phyloP scores from a whole-genome alignment of 2,888 invertebrate species.

The Drosophila robusta region DNA sequence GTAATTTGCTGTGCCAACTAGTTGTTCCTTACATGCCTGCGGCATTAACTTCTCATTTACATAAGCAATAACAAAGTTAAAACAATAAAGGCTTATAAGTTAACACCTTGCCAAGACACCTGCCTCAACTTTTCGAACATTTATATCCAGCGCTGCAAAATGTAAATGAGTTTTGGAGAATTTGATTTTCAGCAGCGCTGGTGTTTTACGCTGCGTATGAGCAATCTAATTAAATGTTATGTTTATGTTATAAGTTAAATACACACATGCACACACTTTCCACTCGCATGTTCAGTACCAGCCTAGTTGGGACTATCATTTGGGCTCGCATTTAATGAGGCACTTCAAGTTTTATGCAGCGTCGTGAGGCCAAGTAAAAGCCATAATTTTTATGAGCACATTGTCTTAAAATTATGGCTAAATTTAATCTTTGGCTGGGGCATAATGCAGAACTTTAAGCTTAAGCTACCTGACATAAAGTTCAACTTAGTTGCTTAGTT shows the following conservation, averaged over 20 bases:
- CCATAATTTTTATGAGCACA: conserved; percentile 61
- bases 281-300: conserved; percentile 28
- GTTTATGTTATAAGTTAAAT: conserved; percentile 50
- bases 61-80: conserved; percentile 62
- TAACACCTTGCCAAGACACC: conserved; percentile 50
- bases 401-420: conserved; percentile 50
- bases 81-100: conserved; percentile 64
- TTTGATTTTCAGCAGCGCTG: conserved; percentile 36
- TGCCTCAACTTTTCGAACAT: conserved; percentile 6
- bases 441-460: conserved; percentile 45
- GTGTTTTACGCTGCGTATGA: conserved; percentile 46
- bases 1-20: conserved; percentile 31
- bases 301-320: conserved; percentile 33
- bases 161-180: conserved; percentile 55
- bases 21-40: not conserved
- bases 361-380: conserved; percentile 47
- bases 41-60: conserved; percentile 46
- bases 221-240: conserved; percentile 75
- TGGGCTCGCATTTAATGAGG: conserved; percentile 60
- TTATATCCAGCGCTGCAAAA: conserved; percentile 35
- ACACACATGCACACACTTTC: conserved; percentile 11
- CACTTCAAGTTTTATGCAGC: conserved; percentile 60
- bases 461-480: conserved; percentile 53
- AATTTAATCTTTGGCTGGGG: conserved; percentile 32
- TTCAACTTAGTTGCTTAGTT: conserved; percentile 48